These are phyloP conservation scores for Cabera pusaria DNA, from an alignment of 2,888 invertebrate species.

Conservation along the genomic window DNA sequence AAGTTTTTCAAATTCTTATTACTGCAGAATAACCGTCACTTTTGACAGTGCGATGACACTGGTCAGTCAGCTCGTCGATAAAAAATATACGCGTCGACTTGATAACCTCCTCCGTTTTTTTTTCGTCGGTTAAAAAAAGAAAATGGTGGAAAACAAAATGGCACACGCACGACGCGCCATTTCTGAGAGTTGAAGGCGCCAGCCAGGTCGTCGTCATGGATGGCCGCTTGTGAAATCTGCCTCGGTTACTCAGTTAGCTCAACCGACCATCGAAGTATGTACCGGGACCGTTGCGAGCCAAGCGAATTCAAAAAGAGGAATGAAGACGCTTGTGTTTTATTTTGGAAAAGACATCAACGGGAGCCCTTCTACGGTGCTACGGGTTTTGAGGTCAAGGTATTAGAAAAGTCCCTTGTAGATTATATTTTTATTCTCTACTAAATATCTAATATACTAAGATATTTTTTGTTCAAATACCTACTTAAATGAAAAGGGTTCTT, in stretches of 20 bases:
- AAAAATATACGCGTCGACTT: too few species aligned
- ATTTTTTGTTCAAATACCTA: too few species aligned
- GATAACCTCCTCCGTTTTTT: too few species aligned
- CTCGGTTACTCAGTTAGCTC: slow-evolving; percentile 3
- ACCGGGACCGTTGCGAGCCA: slow-evolving; percentile 2
- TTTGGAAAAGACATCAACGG: slow-evolving; percentile 53
- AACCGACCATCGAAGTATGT: not conserved
- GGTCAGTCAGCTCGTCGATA: slow-evolving; percentile 8
- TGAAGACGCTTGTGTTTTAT: slow-evolving; percentile 29
- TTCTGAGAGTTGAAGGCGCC: slow-evolving; percentile 15
- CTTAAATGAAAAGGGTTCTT: too few species aligned
- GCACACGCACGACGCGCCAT: slow-evolving; percentile 11
- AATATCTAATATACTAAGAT: too few species aligned
- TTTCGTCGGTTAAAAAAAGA: too few species aligned
- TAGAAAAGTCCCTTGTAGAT: not conserved
- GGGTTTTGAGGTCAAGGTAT: slow-evolving; percentile 15
- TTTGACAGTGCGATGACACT: slow-evolving; percentile 22
- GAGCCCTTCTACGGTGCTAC: slow-evolving; percentile 40
- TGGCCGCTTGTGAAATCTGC: slow-evolving; percentile 24
- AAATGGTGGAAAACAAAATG: slow-evolving; percentile 17
- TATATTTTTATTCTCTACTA: too few species aligned
- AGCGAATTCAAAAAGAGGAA: slow-evolving; percentile 12
- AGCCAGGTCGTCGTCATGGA: slow-evolving; percentile 24
- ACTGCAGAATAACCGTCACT: slow-evolving; percentile 6
- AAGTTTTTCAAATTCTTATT: too few species aligned